Evolutionary conservation across 1,140 invertebrate species (phyloP), one percentile per base, ranked within the genome.

Genomic region (Euwallacea similis): DNA sequence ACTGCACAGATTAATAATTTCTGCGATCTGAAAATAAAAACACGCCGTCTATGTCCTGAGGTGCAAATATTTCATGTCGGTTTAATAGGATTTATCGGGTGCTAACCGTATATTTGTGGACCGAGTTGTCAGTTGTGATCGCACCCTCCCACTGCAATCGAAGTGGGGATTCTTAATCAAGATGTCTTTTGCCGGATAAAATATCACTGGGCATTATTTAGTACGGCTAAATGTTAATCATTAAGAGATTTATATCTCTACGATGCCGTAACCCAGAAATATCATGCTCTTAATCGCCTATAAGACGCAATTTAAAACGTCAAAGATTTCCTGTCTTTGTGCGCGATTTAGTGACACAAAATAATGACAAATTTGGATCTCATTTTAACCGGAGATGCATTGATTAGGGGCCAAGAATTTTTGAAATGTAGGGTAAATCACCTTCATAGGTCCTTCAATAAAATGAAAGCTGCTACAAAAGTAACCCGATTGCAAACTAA

Each of bases 101-200:
- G 69, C 62, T 71, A 71, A 66, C 69, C 69, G 69, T 71, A 65
- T 71, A 71, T 71, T 71, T 71, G 69, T 71, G 69, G 69, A 65
- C 69, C 62, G 54, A 71, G 63, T 71, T 71, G 62, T 71, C 69
- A 71, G 44, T 71, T 54, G 59, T 61, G 66, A 70, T 66, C 55
- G 15, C 53, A 62, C 63, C 69, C 62, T 59, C 59, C 46, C 53
- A 9, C 69, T 46, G 21, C 60, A 59, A 71, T 53, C 69, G 50
- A 63, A 69, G 46, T 58, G 55, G 62, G 56, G 55, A 58, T 64
- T 70, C 68, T 70, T 70, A 70, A 70, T 70, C 68, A 70, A 63
- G 68, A 70, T 70, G 68, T 70, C 60, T 47, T 50, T 44, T 13
- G 55, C 7, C 42, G 50, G 55, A 59, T 59, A 67, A 67, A 67